phyloP scores from a whole-genome alignment of 2,888 invertebrate genomes.

The Drosophila acutilabella region DNA sequence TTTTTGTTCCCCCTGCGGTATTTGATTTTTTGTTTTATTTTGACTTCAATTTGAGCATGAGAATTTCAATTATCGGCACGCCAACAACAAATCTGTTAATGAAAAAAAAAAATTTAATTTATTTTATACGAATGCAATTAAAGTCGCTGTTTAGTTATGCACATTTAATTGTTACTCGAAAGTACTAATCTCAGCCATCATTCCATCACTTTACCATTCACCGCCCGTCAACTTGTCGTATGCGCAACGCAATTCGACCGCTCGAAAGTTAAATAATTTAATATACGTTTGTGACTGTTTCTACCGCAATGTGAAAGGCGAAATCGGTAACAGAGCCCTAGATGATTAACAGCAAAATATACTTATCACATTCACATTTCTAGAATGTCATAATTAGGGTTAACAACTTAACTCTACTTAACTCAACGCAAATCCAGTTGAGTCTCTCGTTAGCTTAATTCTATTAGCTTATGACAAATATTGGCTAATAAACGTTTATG shows the following conservation, averaged over 20 bases:
- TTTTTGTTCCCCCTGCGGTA: neutral
- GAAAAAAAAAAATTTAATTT: slow-evolving; percentile 42
- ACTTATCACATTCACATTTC: slow-evolving; percentile 29
- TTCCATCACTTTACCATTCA: slow-evolving; percentile 8
- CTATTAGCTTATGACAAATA: slow-evolving; percentile 16
- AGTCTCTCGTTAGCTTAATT: too few species aligned
- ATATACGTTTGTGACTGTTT: slow-evolving; percentile 33
- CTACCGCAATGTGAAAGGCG: slow-evolving; percentile 24
- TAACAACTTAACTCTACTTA: slow-evolving; percentile 31
- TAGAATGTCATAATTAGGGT: slow-evolving; percentile 51
- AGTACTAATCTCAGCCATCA: slow-evolving; percentile 17
- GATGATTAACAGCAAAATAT: slow-evolving; percentile 26
- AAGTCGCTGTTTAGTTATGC: slow-evolving; percentile 42
- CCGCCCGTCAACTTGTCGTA: slow-evolving; percentile 47
- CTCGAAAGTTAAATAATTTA: slow-evolving; percentile 43
- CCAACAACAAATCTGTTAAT: slow-evolving; percentile 31
- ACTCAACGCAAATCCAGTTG: slow-evolving; percentile 3
- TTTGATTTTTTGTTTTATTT: neutral
- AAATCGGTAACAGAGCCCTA: slow-evolving; percentile 13
- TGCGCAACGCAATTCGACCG: slow-evolving; percentile 54
- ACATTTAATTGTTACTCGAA: slow-evolving; percentile 64
- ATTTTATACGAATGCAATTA: slow-evolving; percentile 54
- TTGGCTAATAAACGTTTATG: slow-evolving; percentile 7
- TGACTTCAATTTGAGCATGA: slow-evolving; percentile 17
- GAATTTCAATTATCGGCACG: slow-evolving; percentile 62